phyloP scores from a whole-genome alignment of 2,113 vertebrate species.

The Peucedramus taeniatus region DNA sequence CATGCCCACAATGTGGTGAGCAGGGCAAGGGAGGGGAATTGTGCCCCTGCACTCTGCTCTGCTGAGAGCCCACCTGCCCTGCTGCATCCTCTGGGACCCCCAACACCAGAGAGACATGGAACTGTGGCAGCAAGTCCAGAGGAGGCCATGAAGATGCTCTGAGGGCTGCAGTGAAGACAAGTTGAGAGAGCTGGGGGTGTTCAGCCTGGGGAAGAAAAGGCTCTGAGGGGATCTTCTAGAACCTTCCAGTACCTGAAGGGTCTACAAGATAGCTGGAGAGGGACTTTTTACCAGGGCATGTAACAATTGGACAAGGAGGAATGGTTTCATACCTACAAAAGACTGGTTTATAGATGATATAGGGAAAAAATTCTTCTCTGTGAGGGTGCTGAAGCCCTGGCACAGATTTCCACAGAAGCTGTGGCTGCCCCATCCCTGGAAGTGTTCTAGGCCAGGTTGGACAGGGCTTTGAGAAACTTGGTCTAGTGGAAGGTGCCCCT shows the following conservation, averaged over 20 bases:
- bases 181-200: not conserved
- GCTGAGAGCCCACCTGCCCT: not conserved
- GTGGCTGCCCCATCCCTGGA: not conserved
- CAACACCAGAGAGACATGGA: not conserved
- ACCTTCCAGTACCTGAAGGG: not conserved
- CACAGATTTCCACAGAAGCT: not conserved
- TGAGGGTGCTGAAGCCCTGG: not conserved
- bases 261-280: not conserved
- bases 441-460: not conserved
- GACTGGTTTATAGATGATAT: not conserved
- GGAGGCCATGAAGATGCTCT: not conserved
- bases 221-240: not conserved
- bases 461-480: fast-evolving
- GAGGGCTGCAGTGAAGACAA: not conserved
- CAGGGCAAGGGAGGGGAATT: not conserved
- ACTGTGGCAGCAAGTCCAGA: not conserved
- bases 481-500: fast-evolving
- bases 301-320: not conserved
- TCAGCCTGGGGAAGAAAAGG: not conserved
- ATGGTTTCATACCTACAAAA: not conserved
- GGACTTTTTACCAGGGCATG: fast-evolving
- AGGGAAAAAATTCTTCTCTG: not conserved
- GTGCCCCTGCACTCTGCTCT: not conserved
- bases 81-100: not conserved
- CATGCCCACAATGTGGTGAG: not conserved